These are phyloP conservation scores for Diploptera punctata DNA, from an alignment of 2,888 invertebrate genomes.

Conservation along the genomic window DNA sequence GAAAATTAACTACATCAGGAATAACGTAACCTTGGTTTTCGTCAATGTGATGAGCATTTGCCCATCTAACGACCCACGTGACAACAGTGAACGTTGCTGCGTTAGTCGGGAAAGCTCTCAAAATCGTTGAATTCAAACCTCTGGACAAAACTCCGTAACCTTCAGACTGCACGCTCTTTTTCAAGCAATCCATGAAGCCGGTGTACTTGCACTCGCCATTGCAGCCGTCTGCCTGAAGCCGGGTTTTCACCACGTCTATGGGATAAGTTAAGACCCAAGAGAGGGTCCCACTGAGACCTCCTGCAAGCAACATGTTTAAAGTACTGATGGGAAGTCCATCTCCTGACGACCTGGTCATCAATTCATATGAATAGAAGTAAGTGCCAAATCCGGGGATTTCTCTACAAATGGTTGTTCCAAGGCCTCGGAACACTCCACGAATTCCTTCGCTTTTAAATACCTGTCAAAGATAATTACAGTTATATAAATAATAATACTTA, in stretches of 20 bases:
- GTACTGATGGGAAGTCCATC: constrained; percentile 61
- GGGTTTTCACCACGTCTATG: constrained; percentile 87
- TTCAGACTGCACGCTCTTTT: constrained; percentile 70
- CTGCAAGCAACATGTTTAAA: constrained; percentile 75
- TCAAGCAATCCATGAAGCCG: constrained; percentile 76
- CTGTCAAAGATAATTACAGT: too few relatives aligned
- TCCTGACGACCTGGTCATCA: constrained; percentile 61
- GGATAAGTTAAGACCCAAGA: constrained; percentile 92
- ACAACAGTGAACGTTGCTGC: constrained; percentile 92
- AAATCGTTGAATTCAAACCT: constrained; percentile 78
- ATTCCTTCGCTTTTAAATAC: constrained; percentile 64
- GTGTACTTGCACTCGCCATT: constrained; percentile 62
- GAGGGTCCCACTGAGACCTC: constrained; percentile 83
- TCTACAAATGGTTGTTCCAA: constrained; percentile 74
- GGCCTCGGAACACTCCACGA: constrained; percentile 75
- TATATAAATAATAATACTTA: too few relatives aligned
- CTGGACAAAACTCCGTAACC: constrained; percentile 75
- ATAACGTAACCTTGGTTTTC: background rate
- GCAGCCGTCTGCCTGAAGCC: constrained; percentile 77
- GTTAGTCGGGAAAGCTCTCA: constrained; percentile 92
- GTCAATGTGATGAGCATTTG: background rate
- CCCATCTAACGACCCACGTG: constrained; percentile 72
- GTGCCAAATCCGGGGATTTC: constrained; percentile 86
- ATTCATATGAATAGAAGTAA: constrained; percentile 88
- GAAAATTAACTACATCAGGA: background rate